phyloP scores from a whole-genome alignment of 2,113 vertebrate genomes.

The Petrocephalus microphthalmus region DNA sequence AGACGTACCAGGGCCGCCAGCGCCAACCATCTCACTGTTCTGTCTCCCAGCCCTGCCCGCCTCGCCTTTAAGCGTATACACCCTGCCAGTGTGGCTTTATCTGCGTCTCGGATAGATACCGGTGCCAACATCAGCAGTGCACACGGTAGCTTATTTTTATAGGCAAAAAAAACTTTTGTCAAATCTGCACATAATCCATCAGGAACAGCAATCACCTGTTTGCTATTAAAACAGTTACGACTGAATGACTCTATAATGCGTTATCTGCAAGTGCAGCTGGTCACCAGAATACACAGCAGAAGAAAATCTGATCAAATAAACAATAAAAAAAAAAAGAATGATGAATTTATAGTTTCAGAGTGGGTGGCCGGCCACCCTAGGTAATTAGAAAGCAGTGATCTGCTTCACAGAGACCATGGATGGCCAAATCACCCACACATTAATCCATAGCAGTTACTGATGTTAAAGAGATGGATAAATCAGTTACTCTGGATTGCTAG shows the following conservation, averaged over 20 bases:
- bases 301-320: not conserved
- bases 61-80: not conserved
- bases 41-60: not conserved
- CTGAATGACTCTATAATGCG: not conserved
- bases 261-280: not conserved
- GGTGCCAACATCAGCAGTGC: not conserved
- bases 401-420: not conserved
- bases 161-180: too few relatives aligned
- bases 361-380: not conserved
- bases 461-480: not conserved
- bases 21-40: not conserved
- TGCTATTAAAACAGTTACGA: not conserved
- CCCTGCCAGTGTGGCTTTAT: not conserved
- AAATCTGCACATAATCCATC: too few relatives aligned
- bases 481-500: not conserved
- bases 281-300: not conserved
- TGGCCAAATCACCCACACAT: not conserved
- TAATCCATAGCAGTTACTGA: not conserved
- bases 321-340: not conserved
- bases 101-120: not conserved
- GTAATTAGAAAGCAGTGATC: not conserved
- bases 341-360: not conserved
- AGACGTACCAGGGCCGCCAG: constrained; percentile 54
- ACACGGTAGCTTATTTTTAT: too few relatives aligned
- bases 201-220: too few relatives aligned